Evolutionary conservation across 1,140 invertebrate species (phyloP), one percentile per base, ranked within the genome.

Genomic region (Caenorhabditis latens): DNA sequence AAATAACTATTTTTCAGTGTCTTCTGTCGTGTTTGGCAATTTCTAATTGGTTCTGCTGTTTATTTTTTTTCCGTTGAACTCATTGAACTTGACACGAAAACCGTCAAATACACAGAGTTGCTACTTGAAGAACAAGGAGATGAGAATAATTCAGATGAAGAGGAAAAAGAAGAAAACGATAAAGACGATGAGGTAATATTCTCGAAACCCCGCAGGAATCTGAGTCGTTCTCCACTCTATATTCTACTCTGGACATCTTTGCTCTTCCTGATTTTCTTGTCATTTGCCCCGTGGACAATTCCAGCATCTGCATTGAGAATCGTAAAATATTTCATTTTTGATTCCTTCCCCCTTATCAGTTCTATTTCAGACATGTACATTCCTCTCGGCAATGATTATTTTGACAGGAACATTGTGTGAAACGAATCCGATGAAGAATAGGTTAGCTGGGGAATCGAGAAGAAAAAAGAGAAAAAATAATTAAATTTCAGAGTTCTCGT

Each of bases 1-100:
- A 24, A 58, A 4, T 65, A 21, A 40, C 8, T 8, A 40, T 24
- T 13, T 79, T 61, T 55, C 50, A 85, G 84, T 57, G 84, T 75
- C 57, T 85, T 85, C 84, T 85, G 63, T 43, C 63, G 84, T 57
- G 24, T 85, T 9, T 85, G 84, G 84, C 84, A 85, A 42, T 85
- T 85, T 58, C 24, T 71, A 14, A 71, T 75, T 5, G 84, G 84
- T 8, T 71, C 67, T 48, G 63, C 67, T 40, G 63, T 53, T 2
- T 85, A 40, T 58, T 79, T 79, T 14, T 46, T 79, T 11, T 79
- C 71, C 46, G 11, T 4, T 2, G 71, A 79, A 11, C 71, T 79
- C 21, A 50, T 79, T 21, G 46, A 79, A 11, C 16, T 79, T 7
- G 71, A 79, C 42, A 32, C 43, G 7, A 79, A 79, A 48, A 46